Conservation (phyloP, 2,797 vertebrate genomes). For the Gymnoscopelus microlampas region DNA sequence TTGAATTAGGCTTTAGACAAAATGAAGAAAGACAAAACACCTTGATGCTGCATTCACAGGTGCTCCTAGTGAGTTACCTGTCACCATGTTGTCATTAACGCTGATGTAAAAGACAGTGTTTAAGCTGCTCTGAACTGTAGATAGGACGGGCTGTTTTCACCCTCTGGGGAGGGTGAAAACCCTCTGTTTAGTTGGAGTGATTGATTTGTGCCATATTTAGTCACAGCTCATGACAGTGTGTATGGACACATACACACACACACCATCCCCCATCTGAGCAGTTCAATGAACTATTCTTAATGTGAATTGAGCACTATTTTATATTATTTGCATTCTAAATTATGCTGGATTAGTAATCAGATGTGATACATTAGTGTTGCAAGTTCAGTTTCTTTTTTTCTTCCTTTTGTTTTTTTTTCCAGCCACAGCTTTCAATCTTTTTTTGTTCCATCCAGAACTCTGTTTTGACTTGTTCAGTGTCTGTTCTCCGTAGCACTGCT, state of each 20-base stretch:
- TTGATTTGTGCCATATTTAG: conserved; percentile 49
- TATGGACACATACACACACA: background rate
- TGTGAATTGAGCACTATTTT: no score
- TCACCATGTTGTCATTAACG: conserved; percentile 28
- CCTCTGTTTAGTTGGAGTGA: conserved; percentile 34
- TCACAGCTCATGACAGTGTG: conserved; percentile 35
- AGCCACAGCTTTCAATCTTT: background rate
- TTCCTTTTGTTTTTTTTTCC: background rate
- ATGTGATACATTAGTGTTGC: background rate
- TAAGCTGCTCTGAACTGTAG: conserved; percentile 44
- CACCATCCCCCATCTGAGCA: background rate
- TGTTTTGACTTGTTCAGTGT: conserved; percentile 39
- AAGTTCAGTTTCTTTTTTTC: background rate
- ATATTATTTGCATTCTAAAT: background rate
- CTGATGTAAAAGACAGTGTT: conserved; percentile 36
- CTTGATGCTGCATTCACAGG: conserved; percentile 32
- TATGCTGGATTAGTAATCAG: background rate
- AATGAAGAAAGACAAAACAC: conserved; percentile 2
- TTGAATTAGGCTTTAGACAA: background rate
- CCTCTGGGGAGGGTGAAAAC: conserved; percentile 53
- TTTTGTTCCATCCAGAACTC: conserved; percentile 6
- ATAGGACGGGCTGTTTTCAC: background rate
- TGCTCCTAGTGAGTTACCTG: conserved; percentile 22
- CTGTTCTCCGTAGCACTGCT: conserved; percentile 4
- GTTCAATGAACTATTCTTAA: background rate